Percentiles rank a stretch among this genome's conserved stretches.
phyloP scores from a whole-genome alignment of 2,888 invertebrate species.

The Coremacera marginata region DNA sequence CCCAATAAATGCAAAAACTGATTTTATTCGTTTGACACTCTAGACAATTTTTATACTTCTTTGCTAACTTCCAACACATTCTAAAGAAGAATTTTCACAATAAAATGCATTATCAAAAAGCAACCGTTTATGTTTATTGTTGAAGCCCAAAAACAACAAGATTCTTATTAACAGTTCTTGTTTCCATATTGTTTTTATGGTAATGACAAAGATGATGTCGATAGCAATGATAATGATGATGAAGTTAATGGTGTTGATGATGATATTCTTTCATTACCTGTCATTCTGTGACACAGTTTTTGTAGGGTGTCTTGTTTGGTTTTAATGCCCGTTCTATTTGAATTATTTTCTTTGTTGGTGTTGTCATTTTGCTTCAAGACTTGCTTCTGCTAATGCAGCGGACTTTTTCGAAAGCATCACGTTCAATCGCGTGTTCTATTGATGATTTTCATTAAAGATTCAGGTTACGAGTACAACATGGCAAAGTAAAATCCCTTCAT shows the following conservation, averaged over 20 bases:
- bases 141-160: too few relatives aligned
- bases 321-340: neutral
- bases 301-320: neutral
- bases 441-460: conserved; percentile 60
- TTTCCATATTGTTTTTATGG: too few relatives aligned
- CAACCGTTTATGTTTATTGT: too few relatives aligned
- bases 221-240: neutral
- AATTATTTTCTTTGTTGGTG: neutral
- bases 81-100: too few relatives aligned
- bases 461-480: conserved; percentile 61
- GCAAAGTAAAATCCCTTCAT: neutral
- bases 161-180: too few relatives aligned
- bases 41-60: too few relatives aligned
- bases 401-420: neutral
- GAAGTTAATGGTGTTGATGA: neutral
- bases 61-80: too few relatives aligned
- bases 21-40: too few relatives aligned
- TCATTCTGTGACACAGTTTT: neutral
- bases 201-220: too few relatives aligned
- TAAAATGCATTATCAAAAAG: too few relatives aligned
- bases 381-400: neutral
- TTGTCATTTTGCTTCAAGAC: neutral
- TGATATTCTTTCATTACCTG: neutral
- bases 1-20: too few relatives aligned
- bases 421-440: conserved; percentile 17